Conservation (phyloP, 1,140 invertebrate species). For the Psix sp. region DNA sequence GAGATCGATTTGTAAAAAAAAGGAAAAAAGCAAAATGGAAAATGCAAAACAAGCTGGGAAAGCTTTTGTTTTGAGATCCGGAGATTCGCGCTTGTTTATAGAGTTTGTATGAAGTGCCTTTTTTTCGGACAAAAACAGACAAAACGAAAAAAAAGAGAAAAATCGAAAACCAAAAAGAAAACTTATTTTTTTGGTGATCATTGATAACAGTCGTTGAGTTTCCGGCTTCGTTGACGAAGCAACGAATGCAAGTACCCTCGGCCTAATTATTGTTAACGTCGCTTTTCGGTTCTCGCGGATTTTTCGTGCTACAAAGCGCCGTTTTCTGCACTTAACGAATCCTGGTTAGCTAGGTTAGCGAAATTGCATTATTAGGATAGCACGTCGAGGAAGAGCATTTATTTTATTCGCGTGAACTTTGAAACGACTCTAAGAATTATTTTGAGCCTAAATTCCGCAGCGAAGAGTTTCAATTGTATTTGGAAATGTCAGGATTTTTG, state of each 20-base stretch:
- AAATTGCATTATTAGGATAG: slow-evolving; percentile 50
- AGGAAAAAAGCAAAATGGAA: slow-evolving; percentile 14
- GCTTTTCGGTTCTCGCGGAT: slow-evolving; percentile 25
- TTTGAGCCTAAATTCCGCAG: too few relatives aligned
- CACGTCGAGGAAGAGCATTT: too few relatives aligned
- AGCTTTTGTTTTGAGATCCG: slow-evolving; percentile 31
- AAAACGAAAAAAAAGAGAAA: not conserved
- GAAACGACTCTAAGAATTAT: too few relatives aligned
- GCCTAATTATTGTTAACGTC: slow-evolving; percentile 51
- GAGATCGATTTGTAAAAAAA: slow-evolving; percentile 39
- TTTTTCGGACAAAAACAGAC: slow-evolving; percentile 28
- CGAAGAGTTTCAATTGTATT: too few relatives aligned
- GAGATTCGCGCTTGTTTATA: slow-evolving; percentile 52
- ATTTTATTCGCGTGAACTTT: too few relatives aligned
- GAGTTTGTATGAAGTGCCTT: slow-evolving; percentile 55
- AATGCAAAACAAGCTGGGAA: slow-evolving; percentile 20
- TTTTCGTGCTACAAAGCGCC: slow-evolving; percentile 37
- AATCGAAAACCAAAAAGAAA: slow-evolving; percentile 3
- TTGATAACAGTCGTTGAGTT: slow-evolving; percentile 25
- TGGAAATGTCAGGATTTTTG: too few relatives aligned
- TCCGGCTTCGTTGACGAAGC: slow-evolving; percentile 40
- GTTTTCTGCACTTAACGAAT: slow-evolving; percentile 55
- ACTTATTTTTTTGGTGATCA: slow-evolving; percentile 30
- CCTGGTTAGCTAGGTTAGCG: slow-evolving; percentile 65
- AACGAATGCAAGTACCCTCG: slow-evolving; percentile 50